Conservation (phyloP, 2,113 vertebrate genomes). For the Leptobrachium ailaonicum region DNA sequence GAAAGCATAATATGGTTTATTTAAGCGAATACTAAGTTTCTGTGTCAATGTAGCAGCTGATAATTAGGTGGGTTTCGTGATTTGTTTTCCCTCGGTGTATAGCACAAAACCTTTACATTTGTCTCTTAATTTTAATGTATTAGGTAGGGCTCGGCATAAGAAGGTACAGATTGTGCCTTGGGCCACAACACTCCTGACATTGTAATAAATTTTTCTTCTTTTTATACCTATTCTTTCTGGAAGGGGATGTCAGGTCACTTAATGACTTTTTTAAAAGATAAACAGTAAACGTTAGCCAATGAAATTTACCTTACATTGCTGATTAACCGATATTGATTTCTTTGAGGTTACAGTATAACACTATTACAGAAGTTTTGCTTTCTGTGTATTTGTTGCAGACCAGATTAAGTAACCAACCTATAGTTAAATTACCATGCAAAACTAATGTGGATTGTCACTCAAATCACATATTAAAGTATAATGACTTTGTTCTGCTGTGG, state of each 20-base stretch:
- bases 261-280: conserved; percentile 37
- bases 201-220: conserved; percentile 17
- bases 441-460: no score
- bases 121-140: no score
- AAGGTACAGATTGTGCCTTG: conserved; percentile 20
- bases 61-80: no score
- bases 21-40: no score
- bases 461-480: no score
- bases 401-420: conserved; percentile 24
- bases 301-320: conserved; percentile 30
- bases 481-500: no score
- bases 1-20: no score
- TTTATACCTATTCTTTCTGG: conserved; percentile 22
- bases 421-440: no score
- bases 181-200: conserved; percentile 21
- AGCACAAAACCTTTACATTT: no score
- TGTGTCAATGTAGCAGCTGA: no score
- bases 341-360: conserved; percentile 26
- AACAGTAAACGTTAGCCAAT: conserved; percentile 33
- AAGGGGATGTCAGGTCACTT: conserved; percentile 34
- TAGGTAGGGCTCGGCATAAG: background rate
- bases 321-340: conserved; percentile 25
- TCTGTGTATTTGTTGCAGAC: conserved; percentile 20
- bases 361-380: conserved; percentile 19
- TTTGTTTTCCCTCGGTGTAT: no score